phyloP scores from a whole-genome alignment of 2,888 invertebrate species.

The Parapristionchus giblindavisi region DNA sequence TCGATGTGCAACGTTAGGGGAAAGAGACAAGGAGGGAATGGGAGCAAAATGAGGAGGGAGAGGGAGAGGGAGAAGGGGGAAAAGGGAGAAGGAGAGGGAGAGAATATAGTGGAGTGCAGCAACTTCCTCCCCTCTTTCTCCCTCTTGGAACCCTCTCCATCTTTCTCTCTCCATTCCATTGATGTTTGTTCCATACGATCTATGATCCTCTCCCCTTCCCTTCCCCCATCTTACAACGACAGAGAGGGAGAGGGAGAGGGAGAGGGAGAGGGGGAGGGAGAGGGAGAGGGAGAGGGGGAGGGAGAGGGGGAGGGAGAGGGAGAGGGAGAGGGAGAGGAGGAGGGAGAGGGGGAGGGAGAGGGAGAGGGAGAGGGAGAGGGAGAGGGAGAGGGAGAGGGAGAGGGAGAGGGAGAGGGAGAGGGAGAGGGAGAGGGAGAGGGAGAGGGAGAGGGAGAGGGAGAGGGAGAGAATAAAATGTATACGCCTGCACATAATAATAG shows the following conservation, averaged over 20 bases:
- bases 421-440: neutral
- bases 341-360: neutral
- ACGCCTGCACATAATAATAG: no score
- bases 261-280: neutral
- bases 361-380: neutral
- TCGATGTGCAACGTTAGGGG: no score
- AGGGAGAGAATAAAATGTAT: neutral
- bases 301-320: neutral
- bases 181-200: neutral
- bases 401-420: neutral
- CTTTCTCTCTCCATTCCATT: neutral
- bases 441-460: neutral
- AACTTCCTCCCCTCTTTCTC: neutral
- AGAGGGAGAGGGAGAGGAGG: neutral
- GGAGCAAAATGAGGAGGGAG: no score
- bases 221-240: neutral
- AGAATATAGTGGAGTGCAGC: slow-evolving; percentile 2
- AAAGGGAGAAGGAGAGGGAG: neutral
- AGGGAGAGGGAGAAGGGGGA: neutral
- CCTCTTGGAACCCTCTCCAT: slow-evolving; percentile 17
- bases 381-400: neutral
- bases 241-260: neutral
- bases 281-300: neutral
- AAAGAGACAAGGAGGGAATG: no score
- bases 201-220: neutral